Evolutionary conservation across 2,113 vertebrate genomes (phyloP), one percentile per base, ranked within the genome.

Genomic region (Garra rufa): DNA sequence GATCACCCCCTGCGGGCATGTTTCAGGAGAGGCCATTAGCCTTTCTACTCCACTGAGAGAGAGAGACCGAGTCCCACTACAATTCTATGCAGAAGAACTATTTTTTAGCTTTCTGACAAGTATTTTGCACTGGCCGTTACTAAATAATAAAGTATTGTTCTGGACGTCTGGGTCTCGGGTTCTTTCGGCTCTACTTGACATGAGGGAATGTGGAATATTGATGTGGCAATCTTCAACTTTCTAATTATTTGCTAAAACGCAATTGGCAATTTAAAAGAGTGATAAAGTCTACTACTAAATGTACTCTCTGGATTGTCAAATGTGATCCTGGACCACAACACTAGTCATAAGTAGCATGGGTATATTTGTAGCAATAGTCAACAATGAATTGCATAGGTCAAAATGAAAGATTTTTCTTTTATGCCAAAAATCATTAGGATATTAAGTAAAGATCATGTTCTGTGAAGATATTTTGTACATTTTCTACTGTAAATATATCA

Each of bases 11-110:
- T 79, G 10, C 2, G 75, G 75, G 86, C 79, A 63, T 71, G 52
- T 78, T 83, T 85, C 77, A 50, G 28, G 73, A 82, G 41, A 77
- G 57, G 65, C 83, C 74, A 87, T 87, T 82, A 85, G 61, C 28
- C 71, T 75, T 73, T 43, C 46, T 69, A 38, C 28, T 52, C 59
- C 28, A 82, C n/a, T 55, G 61, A 59, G 63, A 43, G 81, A 43
- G 81, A 74, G 78, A 82, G 57, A 30, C n/a, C 14, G 50, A 77
- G 26, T 24, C n/a, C 26, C 30, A 21, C 30, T 57, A 7, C 30
- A 57, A 57, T 76, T 76, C 19, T 34, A 76, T 57, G 75, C 75
- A 57, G 26, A 38, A 57, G n/a, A 57, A 76, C 10, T n/a, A 57
- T 41, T 41, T 41, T 41, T 55, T 38, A 41, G 50, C 30, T 57